phyloP scores from a whole-genome alignment of 2,888 invertebrate species.

The Drosophila maculinotata region DNA sequence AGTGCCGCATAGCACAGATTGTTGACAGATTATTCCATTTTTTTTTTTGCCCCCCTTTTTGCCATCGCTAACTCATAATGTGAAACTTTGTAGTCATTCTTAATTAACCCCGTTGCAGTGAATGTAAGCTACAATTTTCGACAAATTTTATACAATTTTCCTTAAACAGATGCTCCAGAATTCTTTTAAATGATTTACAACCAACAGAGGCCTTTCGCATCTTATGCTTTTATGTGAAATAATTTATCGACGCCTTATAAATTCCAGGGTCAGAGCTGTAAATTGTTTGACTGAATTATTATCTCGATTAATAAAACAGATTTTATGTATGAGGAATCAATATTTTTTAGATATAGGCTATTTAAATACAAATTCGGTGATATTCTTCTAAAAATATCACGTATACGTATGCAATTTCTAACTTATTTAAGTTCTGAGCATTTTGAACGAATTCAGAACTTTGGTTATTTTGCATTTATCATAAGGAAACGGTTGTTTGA shows the following conservation, averaged over 20 bases:
- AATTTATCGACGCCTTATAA: constrained; percentile 1
- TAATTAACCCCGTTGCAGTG: constrained; percentile 40
- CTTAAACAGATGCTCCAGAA: constrained; percentile 3
- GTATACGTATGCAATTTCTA: too few species aligned
- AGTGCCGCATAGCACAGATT: constrained; percentile 74
- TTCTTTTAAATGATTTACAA: constrained; percentile 4
- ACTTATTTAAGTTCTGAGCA: too few species aligned
- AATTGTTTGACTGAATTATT: background rate
- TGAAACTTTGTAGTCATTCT: constrained; percentile 32
- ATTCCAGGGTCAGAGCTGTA: constrained; percentile 1
- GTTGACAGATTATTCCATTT: constrained; percentile 68
- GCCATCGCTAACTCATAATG: constrained; percentile 25
- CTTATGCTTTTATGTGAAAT: background rate
- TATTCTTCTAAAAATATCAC: too few species aligned
- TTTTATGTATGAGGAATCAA: too few species aligned
- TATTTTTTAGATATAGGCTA: too few species aligned
- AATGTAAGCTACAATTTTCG: constrained; percentile 10
- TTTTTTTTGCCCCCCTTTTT: constrained; percentile 4
- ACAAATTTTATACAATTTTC: constrained; percentile 29
- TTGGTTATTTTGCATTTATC: too few species aligned
- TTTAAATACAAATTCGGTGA: too few species aligned
- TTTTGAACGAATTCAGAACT: too few species aligned
- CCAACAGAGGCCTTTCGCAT: background rate
- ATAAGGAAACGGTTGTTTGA: too few species aligned
- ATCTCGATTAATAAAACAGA: too few species aligned